A percentile compares a stretch with the other conserved stretches of the same genome.
These are phyloP conservation scores for Telmatherina bonti DNA, from an alignment of 2,797 vertebrate species.

Conservation along the genomic window DNA sequence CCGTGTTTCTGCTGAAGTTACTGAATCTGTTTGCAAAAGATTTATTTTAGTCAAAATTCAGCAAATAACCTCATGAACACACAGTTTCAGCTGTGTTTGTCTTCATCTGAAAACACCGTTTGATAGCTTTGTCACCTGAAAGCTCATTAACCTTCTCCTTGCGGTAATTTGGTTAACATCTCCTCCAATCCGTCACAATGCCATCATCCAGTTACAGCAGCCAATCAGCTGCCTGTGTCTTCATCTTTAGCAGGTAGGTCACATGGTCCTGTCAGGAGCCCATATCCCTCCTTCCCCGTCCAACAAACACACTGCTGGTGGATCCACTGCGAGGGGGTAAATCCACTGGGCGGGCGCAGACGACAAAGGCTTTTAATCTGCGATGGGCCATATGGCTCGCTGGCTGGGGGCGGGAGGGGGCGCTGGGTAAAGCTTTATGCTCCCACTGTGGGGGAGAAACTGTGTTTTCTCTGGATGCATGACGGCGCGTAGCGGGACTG, in stretches of 20 bases:
- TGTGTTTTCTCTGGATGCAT: not conserved
- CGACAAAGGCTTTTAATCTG: constrained; percentile 77
- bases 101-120: not conserved
- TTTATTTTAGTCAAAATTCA: too few species aligned
- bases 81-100: not conserved
- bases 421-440: constrained; percentile 25
- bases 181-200: constrained; percentile 23
- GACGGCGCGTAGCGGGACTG: not conserved
- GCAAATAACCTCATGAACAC: too few species aligned
- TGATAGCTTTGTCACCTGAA: not conserved
- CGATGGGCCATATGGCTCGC: constrained; percentile 73
- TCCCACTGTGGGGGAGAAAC: constrained; percentile 10
- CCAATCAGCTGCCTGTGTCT: not conserved
- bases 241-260: not conserved
- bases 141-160: constrained; percentile 59
- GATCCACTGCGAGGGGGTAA: constrained; percentile 49
- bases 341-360: constrained; percentile 67
- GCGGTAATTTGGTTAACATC: constrained; percentile 53
- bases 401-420: constrained; percentile 34
- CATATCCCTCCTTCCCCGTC: too few species aligned
- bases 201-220: constrained; percentile 44
- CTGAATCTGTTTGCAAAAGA: too few species aligned
- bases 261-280: too few species aligned
- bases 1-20: too few species aligned
- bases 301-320: not conserved